Evolutionary conservation across 2,888 invertebrate species (phyloP).

Genomic region (Drosophila pseudotakahashii): DNA sequence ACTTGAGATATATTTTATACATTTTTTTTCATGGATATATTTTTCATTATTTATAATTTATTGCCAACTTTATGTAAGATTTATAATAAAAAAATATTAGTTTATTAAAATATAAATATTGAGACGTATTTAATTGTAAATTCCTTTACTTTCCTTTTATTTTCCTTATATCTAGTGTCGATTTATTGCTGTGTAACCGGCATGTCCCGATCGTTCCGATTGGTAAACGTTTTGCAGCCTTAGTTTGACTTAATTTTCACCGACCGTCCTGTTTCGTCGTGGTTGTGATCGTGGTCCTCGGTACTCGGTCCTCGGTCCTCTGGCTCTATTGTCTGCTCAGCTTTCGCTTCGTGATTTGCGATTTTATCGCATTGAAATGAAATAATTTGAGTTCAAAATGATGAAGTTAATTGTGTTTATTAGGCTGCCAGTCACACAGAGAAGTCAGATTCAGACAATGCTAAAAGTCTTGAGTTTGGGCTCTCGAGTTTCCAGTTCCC

Average conservation of each 20-base stretch:
- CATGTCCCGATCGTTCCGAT: conserved; percentile 67
- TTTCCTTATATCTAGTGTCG: neutral
- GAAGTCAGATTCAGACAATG: conserved; percentile 23
- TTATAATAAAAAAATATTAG: too few species aligned
- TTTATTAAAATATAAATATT: too few species aligned
- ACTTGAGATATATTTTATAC: too few species aligned
- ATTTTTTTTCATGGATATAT: too few species aligned
- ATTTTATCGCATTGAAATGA: conserved; percentile 83
- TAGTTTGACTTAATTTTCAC: conserved; percentile 83
- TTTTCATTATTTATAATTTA: too few species aligned
- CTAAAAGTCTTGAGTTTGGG: conserved; percentile 12
- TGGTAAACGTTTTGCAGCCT: conserved; percentile 72
- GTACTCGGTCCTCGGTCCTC: conserved; percentile 21
- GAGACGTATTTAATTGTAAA: too few species aligned
- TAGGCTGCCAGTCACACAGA: conserved; percentile 74
- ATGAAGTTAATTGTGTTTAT: conserved; percentile 81
- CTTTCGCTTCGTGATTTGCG: conserved; percentile 81
- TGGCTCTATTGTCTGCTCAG: conserved; percentile 59
- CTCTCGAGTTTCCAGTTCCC: conserved; percentile 20
- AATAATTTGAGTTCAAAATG: conserved; percentile 83
- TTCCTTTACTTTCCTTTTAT: neutral
- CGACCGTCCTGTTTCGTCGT: conserved; percentile 57
- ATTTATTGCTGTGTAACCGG: conserved; percentile 20
- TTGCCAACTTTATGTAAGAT: too few species aligned
- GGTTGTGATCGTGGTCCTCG: conserved; percentile 22